These are phyloP conservation scores for Nasonia longicornis DNA, from an alignment of 1,140 invertebrate genomes.

Conservation along the genomic window DNA sequence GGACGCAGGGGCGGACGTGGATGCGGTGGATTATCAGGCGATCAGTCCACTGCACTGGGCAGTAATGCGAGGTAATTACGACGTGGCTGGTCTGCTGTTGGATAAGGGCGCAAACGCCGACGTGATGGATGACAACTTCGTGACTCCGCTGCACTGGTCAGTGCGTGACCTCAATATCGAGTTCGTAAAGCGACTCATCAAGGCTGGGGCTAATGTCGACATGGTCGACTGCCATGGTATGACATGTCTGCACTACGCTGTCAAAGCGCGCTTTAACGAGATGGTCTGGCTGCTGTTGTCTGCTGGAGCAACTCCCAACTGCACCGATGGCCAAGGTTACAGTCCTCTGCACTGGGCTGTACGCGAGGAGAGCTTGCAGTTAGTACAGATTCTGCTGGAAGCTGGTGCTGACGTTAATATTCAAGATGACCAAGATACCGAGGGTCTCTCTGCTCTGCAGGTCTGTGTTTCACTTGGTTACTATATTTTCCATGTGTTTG, in stretches of 20 bases:
- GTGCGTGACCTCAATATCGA: conserved; percentile 6
- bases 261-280: neutral
- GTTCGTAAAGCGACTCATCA: neutral
- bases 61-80: conserved; percentile 17
- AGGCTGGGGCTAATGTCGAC: conserved; percentile 22
- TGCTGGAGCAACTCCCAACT: conserved; percentile 25
- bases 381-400: conserved; percentile 17
- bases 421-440: conserved; percentile 17
- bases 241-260: conserved; percentile 25
- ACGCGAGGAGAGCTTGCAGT: neutral
- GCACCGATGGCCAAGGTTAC: conserved; percentile 31
- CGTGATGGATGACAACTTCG: conserved; percentile 23
- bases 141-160: conserved; percentile 24
- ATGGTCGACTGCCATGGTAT: conserved; percentile 18
- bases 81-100: neutral
- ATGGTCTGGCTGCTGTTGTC: neutral
- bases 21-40: conserved; percentile 21
- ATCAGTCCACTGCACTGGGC: conserved; percentile 25
- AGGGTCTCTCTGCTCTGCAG: conserved; percentile 5
- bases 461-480: neutral
- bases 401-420: conserved; percentile 32
- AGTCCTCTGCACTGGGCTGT: conserved; percentile 34
- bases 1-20: conserved; percentile 5
- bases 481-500: neutral
- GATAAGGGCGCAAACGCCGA: conserved; percentile 4